phyloP scores from a whole-genome alignment of 1,140 invertebrate genomes.

The Oncopodura yosiiana region DNA sequence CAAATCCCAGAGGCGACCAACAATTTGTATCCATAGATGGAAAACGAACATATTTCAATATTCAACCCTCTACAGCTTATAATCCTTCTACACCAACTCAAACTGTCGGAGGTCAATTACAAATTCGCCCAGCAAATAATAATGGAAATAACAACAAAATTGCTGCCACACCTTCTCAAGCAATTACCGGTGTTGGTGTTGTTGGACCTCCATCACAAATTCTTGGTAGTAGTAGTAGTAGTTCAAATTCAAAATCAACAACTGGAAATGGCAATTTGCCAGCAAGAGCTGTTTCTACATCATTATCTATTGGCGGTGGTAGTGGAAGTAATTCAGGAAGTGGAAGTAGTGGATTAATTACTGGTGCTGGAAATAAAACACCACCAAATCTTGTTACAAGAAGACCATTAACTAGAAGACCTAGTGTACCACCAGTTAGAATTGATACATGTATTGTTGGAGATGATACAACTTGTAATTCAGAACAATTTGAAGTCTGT shows the following conservation, averaged over 20 bases:
- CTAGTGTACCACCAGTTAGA: constrained; percentile 39
- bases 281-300: constrained; percentile 22
- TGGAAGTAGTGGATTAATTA: background rate
- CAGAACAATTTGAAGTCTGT: constrained; percentile 74
- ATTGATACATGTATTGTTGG: constrained; percentile 92
- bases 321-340: background rate
- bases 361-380: constrained; percentile 5
- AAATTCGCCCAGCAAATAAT: constrained; percentile 34
- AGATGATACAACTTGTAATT: constrained; percentile 82
- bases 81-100: too few relatives aligned
- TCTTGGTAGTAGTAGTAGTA: background rate
- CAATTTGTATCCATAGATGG: constrained; percentile 87
- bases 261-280: background rate
- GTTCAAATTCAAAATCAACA: constrained; percentile 1
- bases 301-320: constrained; percentile 20
- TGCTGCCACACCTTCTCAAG: constrained; percentile 18
- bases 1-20: constrained; percentile 62
- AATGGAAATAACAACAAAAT: constrained; percentile 38
- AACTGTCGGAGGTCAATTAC: constrained; percentile 18
- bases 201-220: constrained; percentile 19
- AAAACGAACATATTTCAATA: constrained; percentile 73
- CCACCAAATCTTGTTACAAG: constrained; percentile 28
- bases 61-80: constrained; percentile 46
- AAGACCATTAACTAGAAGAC: constrained; percentile 25
- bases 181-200: constrained; percentile 6